These are phyloP conservation scores for Gavia stellata DNA, from an alignment of 2,113 vertebrate genomes.

Conservation along the genomic window DNA sequence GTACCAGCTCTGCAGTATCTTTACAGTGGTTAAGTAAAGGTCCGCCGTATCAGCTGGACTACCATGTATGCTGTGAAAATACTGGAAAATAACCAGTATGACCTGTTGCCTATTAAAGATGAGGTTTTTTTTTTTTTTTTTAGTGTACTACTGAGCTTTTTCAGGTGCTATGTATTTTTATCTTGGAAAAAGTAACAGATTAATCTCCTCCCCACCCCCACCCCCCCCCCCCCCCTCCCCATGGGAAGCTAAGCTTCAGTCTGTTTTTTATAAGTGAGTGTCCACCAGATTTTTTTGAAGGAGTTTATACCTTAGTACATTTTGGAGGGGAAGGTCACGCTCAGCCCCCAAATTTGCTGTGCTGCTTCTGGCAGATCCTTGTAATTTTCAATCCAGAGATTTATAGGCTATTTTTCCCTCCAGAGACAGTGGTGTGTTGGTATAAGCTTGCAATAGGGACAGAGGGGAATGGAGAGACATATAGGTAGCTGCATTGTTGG, in stretches of 20 bases:
- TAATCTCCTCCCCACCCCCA: neutral
- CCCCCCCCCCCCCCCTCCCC: accelerated
- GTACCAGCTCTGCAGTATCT: neutral
- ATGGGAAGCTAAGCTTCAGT: neutral
- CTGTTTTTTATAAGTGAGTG: neutral
- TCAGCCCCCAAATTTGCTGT: neutral
- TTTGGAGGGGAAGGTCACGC: neutral
- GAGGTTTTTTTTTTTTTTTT: neutral
- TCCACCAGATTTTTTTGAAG: neutral
- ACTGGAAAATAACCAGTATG: neutral
- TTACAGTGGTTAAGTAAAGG: neutral
- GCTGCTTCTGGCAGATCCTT: neutral
- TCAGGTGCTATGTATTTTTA: neutral
- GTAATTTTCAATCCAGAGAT: neutral
- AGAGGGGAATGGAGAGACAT: neutral
- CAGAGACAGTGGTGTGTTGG: neutral
- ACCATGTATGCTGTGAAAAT: neutral
- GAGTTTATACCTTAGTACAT: neutral
- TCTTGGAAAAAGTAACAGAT: neutral
- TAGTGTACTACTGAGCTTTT: neutral
- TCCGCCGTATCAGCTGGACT: neutral
- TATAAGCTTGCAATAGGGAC: neutral
- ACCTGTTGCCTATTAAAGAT: neutral
- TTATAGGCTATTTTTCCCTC: neutral
- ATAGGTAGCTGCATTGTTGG: neutral